Base-by-base conservation (phyloP, 2,797 vertebrate genomes). In the Notoglanidium macrostoma region DNA sequence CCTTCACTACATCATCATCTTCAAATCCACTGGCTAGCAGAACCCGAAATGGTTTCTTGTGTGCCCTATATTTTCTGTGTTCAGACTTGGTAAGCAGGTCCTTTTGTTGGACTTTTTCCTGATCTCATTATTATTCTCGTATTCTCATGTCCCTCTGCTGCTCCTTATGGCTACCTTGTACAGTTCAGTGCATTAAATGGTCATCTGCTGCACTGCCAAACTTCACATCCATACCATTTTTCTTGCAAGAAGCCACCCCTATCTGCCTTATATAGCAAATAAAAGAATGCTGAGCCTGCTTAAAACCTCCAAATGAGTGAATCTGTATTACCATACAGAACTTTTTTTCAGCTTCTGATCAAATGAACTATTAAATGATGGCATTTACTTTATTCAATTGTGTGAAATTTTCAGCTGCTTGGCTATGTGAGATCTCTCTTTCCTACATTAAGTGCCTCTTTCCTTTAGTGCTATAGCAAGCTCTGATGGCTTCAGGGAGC, bases 401-500 rank as follows among this genome's bases (percentile, higher is more conserved):
- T 84, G 51, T 70, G 81, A 89, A 80, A 70, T 44, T 73, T 83
- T 40, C 44, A 79, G 81, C 63, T 80, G 11, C 57, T 67, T 79
- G 65, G 80, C 73, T 86, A 68, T 79, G 59, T 68, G 76, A 76
- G 70, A 35, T 11, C 57, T 40, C 35, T 54, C 15, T 77, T 57
- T 35, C 54, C 17, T 55, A 3, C 76, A 51, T 29, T 57, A 11
- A 35, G 68, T 77, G 84, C 32, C n/a, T 35, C 35, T 77, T 82
- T 59, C 67, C 49, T 77, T 46, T 70, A 88, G 76, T 70, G 65
- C 63, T 63, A 84, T 49, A 74, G 55, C 81, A 80, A n/a, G 73
- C 54, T 76, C 7, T 5, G 70, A 35, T 80, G 29, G 46, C 73
- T 90, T 90, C 76, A 57, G 83, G 70, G 86, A 65, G 40, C 74